phyloP scores from a whole-genome alignment of 2,113 vertebrate species.

The Xiphophorus hellerii region DNA sequence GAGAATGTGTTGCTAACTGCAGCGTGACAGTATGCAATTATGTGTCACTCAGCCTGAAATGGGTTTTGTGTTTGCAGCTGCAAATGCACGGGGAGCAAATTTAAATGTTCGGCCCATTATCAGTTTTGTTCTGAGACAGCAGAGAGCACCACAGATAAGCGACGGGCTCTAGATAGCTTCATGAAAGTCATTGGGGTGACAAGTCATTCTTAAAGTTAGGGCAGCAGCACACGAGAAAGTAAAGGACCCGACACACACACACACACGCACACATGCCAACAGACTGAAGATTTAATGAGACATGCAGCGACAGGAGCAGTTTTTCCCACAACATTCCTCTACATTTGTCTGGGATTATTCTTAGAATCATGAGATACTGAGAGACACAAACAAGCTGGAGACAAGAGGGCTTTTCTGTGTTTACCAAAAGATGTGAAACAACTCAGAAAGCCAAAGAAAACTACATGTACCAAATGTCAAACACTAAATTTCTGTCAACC shows the following conservation, averaged over 20 bases:
- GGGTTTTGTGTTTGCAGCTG: constrained; percentile 17
- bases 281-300: not conserved
- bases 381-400: constrained; percentile 5
- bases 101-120: constrained; percentile 21
- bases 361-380: constrained; percentile 32
- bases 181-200: constrained; percentile 58
- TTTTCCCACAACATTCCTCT: constrained; percentile 55
- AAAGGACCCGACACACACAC: constrained; percentile 1
- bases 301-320: constrained; percentile 32
- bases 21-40: constrained; percentile 38
- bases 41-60: constrained; percentile 30
- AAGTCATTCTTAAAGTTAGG: constrained; percentile 70
- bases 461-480: not conserved
- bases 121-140: constrained; percentile 17
- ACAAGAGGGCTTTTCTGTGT: constrained; percentile 22
- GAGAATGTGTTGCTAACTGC: constrained; percentile 39
- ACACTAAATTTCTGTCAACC: not conserved
- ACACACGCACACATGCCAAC: not conserved
- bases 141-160: constrained; percentile 55
- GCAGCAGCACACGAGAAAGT: constrained; percentile 49
- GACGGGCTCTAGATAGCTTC: constrained; percentile 33
- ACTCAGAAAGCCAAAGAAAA: not conserved
- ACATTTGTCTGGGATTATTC: constrained; percentile 41
- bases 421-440: constrained; percentile 1
- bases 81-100: constrained; percentile 36